Evolutionary conservation across 2,888 invertebrate genomes (phyloP).

Genomic region (Agrochola lychnidis): DNA sequence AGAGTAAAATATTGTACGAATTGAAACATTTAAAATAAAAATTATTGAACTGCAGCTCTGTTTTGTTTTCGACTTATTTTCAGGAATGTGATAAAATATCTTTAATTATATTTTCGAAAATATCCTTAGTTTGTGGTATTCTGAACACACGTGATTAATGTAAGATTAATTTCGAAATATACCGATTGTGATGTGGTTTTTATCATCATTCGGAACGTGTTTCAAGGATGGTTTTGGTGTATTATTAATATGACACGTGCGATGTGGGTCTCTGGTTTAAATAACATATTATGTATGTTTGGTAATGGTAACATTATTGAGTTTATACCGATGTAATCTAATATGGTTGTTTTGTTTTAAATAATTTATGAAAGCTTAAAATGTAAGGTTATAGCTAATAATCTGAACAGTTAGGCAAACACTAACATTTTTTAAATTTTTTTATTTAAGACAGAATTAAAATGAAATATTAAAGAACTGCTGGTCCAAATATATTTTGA

Average conservation of each 20-base stretch:
- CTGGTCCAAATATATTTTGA: neutral
- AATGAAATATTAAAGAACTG: neutral
- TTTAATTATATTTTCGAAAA: neutral
- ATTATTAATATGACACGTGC: constrained; percentile 19
- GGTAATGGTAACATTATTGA: neutral
- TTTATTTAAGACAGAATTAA: neutral
- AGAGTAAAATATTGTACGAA: neutral
- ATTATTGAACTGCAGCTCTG: neutral
- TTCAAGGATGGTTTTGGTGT: constrained; percentile 9
- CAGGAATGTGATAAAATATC: neutral
- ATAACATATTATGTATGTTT: constrained; percentile 4
- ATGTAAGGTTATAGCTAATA: neutral
- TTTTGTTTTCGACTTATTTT: neutral
- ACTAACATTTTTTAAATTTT: neutral
- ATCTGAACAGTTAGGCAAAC: neutral
- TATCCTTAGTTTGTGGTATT: neutral
- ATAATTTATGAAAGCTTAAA: neutral
- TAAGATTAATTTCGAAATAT: constrained; percentile 28
- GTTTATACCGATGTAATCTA: neutral
- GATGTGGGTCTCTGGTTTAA: neutral
- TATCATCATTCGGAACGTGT: constrained; percentile 37
- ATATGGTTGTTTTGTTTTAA: neutral
- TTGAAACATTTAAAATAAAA: neutral
- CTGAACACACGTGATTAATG: constrained; percentile 7
- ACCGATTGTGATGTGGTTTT: constrained; percentile 25